These are phyloP conservation scores for Ictalurus furcatus DNA, from an alignment of 2,113 vertebrate species.

Conservation along the genomic window DNA sequence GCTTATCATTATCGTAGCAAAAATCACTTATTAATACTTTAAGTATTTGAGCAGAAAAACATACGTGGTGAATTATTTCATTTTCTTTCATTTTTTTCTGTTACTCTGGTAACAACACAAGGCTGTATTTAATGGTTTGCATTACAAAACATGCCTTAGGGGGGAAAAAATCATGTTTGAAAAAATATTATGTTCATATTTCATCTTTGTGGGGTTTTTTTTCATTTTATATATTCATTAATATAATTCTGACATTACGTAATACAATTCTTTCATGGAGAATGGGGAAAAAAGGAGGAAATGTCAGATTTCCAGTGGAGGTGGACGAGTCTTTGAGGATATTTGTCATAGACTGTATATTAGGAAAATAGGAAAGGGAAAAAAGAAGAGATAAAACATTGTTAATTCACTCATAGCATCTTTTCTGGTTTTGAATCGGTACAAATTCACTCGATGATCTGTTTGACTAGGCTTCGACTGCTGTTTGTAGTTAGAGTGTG, in stretches of 20 bases:
- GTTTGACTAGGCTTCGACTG: not conserved
- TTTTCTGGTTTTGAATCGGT: not conserved
- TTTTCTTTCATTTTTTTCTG: not conserved
- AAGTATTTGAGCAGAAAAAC: not conserved
- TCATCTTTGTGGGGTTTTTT: not conserved
- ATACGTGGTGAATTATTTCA: not conserved
- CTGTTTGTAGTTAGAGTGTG: not conserved
- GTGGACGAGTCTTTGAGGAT: not conserved
- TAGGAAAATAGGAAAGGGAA: not conserved
- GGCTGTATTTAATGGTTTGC: not conserved
- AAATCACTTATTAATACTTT: not conserved
- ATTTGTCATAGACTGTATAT: not conserved
- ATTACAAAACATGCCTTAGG: not conserved
- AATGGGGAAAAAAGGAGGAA: not conserved
- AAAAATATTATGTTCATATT: not conserved
- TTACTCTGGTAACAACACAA: not conserved
- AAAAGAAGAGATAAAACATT: not conserved
- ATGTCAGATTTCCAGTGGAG: too few relatives aligned
- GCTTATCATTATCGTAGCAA: not conserved
- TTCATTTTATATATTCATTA: not conserved
- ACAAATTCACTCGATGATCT: not conserved
- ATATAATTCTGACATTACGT: not conserved
- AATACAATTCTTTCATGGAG: not conserved
- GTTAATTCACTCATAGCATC: not conserved
- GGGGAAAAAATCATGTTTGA: not conserved